Evolutionary conservation across 2,113 vertebrate genomes (phyloP), one percentile per base, ranked within the genome.

Genomic region (Dipodomys spectabilis): DNA sequence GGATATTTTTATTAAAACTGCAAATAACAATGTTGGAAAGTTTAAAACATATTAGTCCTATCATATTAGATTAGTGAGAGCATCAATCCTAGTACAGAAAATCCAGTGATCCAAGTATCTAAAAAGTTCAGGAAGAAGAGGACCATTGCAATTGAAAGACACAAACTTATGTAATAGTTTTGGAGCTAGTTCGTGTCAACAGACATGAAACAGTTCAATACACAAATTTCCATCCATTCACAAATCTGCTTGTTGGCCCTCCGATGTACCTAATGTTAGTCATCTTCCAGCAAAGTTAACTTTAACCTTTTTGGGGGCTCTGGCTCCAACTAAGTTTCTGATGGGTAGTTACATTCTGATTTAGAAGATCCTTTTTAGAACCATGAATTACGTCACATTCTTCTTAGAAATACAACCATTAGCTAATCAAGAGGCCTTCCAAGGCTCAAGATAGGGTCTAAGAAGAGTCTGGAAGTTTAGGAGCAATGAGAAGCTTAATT

Each of bases 181-280:
- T 88, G 18, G 23, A 94, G 20, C 6, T 39, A 64, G 85, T 71
- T 91, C 27, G 62, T 39, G 35, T 0, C 53, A 45, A 88, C 2
- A 49, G 1, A 1, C 39, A 28, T 0, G 0, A 90, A 25, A 64
- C 25, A 1, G 45, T n/a, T 39, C 23, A 0, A 73, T 18, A 16
- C 1, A 0, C 7, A 35, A 15, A 60, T 11, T n/a, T 86, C 39
- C 22, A 49, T 30, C 49, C 25, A 57, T 30, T 93, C 62, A 45
- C 22, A 92, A 35, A 19, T 88, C 9, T 90, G 2, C 27, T n/a
- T 64, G 53, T 32, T 5, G 10, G 7, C 72, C 74, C 35, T 93
- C 78, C n/a, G 90, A 60, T 87, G 72, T 19, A 53, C 32, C 82
- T 80, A 32, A 75, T 16, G 8, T 0, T 1, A 87, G 25, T 53